Conservation (phyloP, 2,888 invertebrate species). For the Leptopilina drosophilae region DNA sequence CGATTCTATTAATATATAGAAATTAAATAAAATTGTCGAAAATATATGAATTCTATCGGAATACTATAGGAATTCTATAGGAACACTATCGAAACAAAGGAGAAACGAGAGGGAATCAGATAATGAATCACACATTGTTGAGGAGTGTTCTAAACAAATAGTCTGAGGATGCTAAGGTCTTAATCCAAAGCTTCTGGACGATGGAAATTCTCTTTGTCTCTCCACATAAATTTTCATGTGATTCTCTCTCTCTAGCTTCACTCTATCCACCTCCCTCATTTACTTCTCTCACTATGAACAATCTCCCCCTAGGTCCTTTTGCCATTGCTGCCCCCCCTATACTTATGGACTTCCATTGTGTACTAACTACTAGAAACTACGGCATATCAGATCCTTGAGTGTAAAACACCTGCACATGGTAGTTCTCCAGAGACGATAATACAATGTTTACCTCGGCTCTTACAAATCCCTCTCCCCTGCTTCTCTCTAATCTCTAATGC, state of each 20-base stretch:
- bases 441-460: slow-evolving; percentile 34
- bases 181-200: slow-evolving; percentile 30
- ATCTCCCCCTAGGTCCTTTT: background rate
- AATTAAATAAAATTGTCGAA: background rate
- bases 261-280: background rate
- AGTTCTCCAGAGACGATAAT: slow-evolving; percentile 36
- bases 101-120: background rate
- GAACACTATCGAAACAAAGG: background rate
- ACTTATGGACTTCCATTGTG: slow-evolving; percentile 32
- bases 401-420: slow-evolving; percentile 33
- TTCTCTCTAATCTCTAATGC: slow-evolving; percentile 25
- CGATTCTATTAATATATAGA: too few species aligned
- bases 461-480: background rate
- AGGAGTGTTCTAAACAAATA: slow-evolving; percentile 27
- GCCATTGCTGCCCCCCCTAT: background rate
- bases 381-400: slow-evolving; percentile 30
- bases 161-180: slow-evolving; percentile 6
- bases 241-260: background rate
- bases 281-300: background rate
- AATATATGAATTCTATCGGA: too few species aligned
- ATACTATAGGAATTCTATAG: too few species aligned
- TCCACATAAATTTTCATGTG: slow-evolving; percentile 9
- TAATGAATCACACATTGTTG: background rate
- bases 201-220: slow-evolving; percentile 25
- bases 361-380: slow-evolving; percentile 18